Base-by-base conservation (phyloP, 2,888 invertebrate species). In the Epistrophe eligans region DNA sequence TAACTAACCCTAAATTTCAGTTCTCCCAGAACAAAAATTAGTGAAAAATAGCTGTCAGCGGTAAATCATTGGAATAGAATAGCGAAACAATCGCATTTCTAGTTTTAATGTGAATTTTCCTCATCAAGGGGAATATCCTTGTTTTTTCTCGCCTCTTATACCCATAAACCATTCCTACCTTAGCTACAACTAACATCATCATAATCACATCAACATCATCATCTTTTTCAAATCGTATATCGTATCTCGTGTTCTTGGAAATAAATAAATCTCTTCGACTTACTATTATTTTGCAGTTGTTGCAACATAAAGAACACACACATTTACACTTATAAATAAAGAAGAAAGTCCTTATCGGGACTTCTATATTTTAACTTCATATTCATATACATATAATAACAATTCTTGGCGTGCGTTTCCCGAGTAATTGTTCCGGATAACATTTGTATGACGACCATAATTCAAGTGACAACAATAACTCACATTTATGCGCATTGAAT, bases 401-500 rank as follows among this genome's bases (percentile, higher is more conserved):
- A 76, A 72, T 83, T 60, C 83, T 79, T 83, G 83, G 87, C 87
- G 87, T 87, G 83, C 79, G 87, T 79, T 87, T 83, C 73, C 87
- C 79, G 70, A 72, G 74, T 79, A 87, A 87, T 87, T 83, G 83
- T 83, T 79, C 79, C 71, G 83, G 83, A 87, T 83, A 87, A 87
- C 87, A 83, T 83, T 87, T 83, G 83, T 87, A 87, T 87, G 83
- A 87, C 83, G 83, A 87, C 83, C 79, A 87, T 87, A 87, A 87
- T 62, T 87, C 87, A 83, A 87, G 87, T 87, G 87, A 87, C 87
- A 79, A 79, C 87, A 87, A 83, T 87, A 87, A 83, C 76, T 87
- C 87, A 87, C 83, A 83, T 87, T 83, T 87, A 82, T 83, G 83
- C 83, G 83, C 82, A 83, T 87, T 87, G 79, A 83, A 87, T 87